Evolutionary conservation across 2,113 vertebrate species (phyloP).

Genomic region (Cynopterus brachyotis): DNA sequence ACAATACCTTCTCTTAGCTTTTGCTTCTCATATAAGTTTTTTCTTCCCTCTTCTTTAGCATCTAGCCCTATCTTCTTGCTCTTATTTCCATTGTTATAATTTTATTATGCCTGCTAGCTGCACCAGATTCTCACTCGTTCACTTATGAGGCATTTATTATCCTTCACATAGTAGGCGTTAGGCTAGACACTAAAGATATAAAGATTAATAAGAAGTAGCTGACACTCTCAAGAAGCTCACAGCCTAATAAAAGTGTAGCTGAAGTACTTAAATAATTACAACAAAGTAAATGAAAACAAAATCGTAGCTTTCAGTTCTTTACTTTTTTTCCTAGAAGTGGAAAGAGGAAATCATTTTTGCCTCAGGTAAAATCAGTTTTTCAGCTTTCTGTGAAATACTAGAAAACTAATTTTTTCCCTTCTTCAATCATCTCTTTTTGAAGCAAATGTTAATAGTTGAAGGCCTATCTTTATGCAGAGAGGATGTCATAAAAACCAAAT

Average conservation of each 20-base stretch:
- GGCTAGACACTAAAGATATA: not conserved
- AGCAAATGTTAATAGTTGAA: not conserved
- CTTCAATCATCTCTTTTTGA: not conserved
- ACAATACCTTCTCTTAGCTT: not conserved
- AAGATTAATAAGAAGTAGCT: not conserved
- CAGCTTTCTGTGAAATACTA: not conserved
- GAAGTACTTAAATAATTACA: slow-evolving; percentile 2
- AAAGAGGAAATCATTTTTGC: not conserved
- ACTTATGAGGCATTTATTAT: not conserved
- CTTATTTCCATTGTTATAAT: not conserved
- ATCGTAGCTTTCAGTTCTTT: not conserved
- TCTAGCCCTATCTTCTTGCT: not conserved
- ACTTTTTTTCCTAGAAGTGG: not conserved
- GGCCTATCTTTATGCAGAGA: not conserved
- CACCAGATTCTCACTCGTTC: not conserved
- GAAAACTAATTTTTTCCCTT: not conserved
- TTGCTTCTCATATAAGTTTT: not conserved
- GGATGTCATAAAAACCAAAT: not conserved
- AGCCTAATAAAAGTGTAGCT: not conserved
- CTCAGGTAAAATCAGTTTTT: not conserved
- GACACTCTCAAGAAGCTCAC: not conserved
- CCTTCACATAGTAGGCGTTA: not conserved
- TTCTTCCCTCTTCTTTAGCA: not conserved
- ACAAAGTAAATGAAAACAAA: slow-evolving; percentile 30
- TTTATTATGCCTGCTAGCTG: not conserved